Percentiles rank a stretch among this genome's conserved stretches.
phyloP scores from a whole-genome alignment of 2,113 vertebrate genomes.

The Dromaius novaehollandiae region DNA sequence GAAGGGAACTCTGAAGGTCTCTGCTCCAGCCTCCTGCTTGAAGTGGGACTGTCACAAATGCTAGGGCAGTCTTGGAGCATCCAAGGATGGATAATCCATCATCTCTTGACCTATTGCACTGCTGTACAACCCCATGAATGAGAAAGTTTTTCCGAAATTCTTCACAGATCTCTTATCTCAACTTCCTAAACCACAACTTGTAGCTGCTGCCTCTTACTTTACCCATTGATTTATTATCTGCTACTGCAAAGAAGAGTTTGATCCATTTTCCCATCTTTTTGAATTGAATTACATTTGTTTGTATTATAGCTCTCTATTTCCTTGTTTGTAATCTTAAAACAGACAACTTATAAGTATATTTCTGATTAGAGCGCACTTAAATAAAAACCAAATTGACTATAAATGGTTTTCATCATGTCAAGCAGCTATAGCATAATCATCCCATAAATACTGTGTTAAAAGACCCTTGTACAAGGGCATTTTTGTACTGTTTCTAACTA shows the following conservation, averaged over 20 bases:
- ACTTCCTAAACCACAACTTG: neutral
- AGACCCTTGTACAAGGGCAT: neutral
- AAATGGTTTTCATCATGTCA: neutral
- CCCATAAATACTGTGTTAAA: neutral
- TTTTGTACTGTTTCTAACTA: neutral
- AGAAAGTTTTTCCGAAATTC: neutral
- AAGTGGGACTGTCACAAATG: neutral
- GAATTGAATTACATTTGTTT: neutral
- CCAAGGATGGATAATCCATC: fast-evolving
- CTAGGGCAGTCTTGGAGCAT: neutral
- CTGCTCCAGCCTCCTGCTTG: neutral
- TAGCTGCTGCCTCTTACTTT: neutral
- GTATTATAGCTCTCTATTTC: neutral
- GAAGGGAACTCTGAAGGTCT: neutral
- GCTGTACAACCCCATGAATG: neutral
- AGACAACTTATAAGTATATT: neutral
- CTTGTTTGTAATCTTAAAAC: neutral
- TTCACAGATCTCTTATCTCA: neutral
- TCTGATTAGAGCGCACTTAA: neutral
- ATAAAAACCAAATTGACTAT: neutral
- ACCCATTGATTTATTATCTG: neutral
- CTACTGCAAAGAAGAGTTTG: neutral
- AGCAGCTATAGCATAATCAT: neutral
- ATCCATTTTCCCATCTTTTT: neutral
- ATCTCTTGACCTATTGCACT: neutral